Base-by-base conservation (phyloP, 2,797 vertebrate genomes). In the Muraenolepis orangiensis region DNA sequence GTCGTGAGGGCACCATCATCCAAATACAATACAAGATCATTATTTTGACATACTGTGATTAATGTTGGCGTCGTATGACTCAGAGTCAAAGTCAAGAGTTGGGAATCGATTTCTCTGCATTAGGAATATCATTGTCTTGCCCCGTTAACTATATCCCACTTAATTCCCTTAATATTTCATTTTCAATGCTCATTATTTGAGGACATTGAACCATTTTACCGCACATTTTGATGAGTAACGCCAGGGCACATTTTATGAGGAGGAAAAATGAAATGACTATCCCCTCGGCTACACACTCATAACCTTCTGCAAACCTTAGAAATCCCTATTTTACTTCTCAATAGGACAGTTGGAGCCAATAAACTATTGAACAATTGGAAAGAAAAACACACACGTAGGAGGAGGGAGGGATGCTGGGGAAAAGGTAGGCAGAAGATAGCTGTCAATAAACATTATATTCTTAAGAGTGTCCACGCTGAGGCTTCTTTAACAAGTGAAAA, bases 31-130 rank as follows among this genome's bases (percentile, higher is more conserved):
- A 82, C 72, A 79, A 87, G 83, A 87, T 92, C 86, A 92, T 92
- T 90, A 91, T 80, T 81, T 81, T n/a, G 81, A 87, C 80, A 87
- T 91, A 86, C 86, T 75, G 71, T 85, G 88, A 89, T 79, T 74
- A 84, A 84, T 90, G 82, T 83, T 90, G 89, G 87, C 87, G 85
- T 79, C n/a, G 78, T 81, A 73, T 88, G 87, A 88, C 82, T 90
- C 91, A 85, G 80, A 71, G 80, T 76, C 78, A 78, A 80, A 81
- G 85, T 81, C 83, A 78, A n/a, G 82, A 67, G 66, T 75, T 81
- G 57, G 23, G 57, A 1, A 74, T 46, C 80, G 82, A 76, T 77
- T 84, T 85, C 73, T 80, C 85, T 87, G 81, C 57, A 64, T 64
- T 26, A 26, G 57, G n/a, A n/a, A 26, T 64, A 64, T 64, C 57